Evolutionary conservation across 2,888 invertebrate species (phyloP).

Genomic region (Ptilodon capucinus): DNA sequence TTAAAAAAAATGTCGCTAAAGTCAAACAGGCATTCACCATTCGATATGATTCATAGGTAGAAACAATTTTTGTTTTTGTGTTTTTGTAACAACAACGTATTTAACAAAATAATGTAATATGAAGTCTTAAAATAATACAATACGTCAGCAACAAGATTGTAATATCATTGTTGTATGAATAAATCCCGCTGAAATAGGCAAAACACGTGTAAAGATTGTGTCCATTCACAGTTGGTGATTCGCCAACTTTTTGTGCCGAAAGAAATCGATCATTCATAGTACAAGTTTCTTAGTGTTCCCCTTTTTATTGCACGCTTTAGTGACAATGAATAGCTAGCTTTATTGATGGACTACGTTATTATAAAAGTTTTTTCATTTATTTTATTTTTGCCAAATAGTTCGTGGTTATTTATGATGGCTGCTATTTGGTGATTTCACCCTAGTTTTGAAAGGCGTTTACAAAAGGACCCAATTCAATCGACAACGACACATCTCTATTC

Average conservation of each 20-base stretch:
- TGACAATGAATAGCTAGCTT: background rate
- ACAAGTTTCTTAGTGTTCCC: background rate
- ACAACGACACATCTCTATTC: too few relatives aligned
- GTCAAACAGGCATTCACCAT: too few relatives aligned
- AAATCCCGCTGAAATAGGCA: background rate
- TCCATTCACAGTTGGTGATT: background rate
- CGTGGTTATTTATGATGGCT: background rate
- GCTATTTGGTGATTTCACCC: background rate
- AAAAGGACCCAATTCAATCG: too few relatives aligned
- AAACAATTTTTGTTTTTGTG: too few relatives aligned
- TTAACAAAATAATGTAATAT: too few relatives aligned
- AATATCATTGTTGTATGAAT: background rate
- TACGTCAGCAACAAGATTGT: too few relatives aligned
- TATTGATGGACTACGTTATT: background rate
- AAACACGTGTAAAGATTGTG: background rate
- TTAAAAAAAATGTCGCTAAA: too few relatives aligned
- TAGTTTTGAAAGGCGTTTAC: too few relatives aligned
- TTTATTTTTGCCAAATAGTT: background rate
- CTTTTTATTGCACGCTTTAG: slow-evolving; percentile 1
- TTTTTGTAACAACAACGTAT: too few relatives aligned
- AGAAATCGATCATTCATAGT: background rate
- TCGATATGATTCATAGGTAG: too few relatives aligned
- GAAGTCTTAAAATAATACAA: too few relatives aligned
- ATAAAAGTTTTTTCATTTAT: background rate
- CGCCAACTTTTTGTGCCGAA: background rate